Base-by-base conservation (phyloP, 2,113 vertebrate species). In the Martes martes region DNA sequence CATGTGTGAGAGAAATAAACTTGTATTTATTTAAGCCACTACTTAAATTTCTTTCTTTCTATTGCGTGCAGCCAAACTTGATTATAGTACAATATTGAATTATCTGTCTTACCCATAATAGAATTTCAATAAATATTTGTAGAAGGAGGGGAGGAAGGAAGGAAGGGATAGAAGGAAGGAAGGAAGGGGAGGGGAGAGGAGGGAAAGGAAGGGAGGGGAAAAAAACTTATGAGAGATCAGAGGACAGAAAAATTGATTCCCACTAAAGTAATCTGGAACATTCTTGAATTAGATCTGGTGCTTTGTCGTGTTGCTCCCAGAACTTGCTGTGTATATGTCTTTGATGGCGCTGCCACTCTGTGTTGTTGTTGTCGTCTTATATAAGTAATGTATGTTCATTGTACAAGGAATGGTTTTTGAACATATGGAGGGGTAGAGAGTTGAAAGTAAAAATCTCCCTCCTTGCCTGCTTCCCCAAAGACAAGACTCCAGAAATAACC, bases 321-420 rank as follows among this genome's bases (percentile, higher is more conserved):
- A 26, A 85, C n/a, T 79, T 23, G 4, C 13, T 28, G 4, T 23
- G 1, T 39, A 0, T 23, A 9, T 33, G 39, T 61, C 80, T 92
- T 78, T 52, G 9, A n/a, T 69, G 63, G 45, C 14, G 39, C 7
- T 39, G 28, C 39, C 65, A 65, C 6, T 6, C 6, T 52, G 1
- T 36, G 33, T 67, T 65, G 36, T n/a, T 59, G 10, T 59, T 90
- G n/a, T 73, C 63, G 59, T 52, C 39, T 76, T 86, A 57, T 11
- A 11, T 76, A 74, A 86, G 31, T 36, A 39, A 92, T 87, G 59
- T 50, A 45, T 83, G 74, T 23, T 80, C 23, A 4, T 52, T 63
- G 47, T 89, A 39, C 69, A 86, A 90, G n/a, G 39, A 61, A 83
- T 57, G 45, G 9, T 96, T 95, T 91, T 42, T 67, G 52, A 93